Base-by-base conservation (phyloP, 2,797 vertebrate species). In the Cyprinodon diabolis region DNA sequence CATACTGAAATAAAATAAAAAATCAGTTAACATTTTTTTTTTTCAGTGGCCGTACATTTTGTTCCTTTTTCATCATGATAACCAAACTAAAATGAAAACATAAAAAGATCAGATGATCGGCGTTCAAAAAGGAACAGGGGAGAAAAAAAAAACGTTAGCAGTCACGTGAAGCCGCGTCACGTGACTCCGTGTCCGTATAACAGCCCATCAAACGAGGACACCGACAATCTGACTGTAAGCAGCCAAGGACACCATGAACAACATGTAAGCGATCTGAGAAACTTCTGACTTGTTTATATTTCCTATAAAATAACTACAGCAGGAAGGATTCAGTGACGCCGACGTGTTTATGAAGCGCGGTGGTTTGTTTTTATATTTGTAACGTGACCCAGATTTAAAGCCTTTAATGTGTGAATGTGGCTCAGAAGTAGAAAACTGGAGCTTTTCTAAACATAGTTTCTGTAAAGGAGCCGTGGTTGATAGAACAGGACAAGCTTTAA, bases 91-190 rank as follows among this genome's bases (percentile, higher is more conserved):
- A 47, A 1, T 7, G 6, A 47, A 47, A 47, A 7, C 11, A 47
- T 7, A 49, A 49, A 49, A 49, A 49, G 48, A 14, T 49, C 48
- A 49, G 15, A 49, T 12, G 4, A 15, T 62, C 17, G 35, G 17
- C 37, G 58, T 48, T 30, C 17, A 15, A 25, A 25, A 66, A 23
- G 6, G 7, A 48, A 15, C 30, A 30, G 2, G 30, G 30, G 30
- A 4, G 5, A 66, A 54, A 23, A 8, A 23, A 8, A 45, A 23
- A 25, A 0, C 40, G 69, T 15, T n/a, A 10, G 11, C 1, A 4
- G n/a, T 89, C 89, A 91, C 81, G 83, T 92, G 90, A 75, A 4
- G 0, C 2, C 15, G 0, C 0, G 75, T 90, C 90, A 91, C 69
- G 71, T 92, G 91, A 90, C 70, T 9, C 17, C 13, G 78, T 21